Evolutionary conservation across 2,888 invertebrate species (phyloP), one percentile per base, ranked within the genome.

Genomic region (Alloscopus bannaensis): DNA sequence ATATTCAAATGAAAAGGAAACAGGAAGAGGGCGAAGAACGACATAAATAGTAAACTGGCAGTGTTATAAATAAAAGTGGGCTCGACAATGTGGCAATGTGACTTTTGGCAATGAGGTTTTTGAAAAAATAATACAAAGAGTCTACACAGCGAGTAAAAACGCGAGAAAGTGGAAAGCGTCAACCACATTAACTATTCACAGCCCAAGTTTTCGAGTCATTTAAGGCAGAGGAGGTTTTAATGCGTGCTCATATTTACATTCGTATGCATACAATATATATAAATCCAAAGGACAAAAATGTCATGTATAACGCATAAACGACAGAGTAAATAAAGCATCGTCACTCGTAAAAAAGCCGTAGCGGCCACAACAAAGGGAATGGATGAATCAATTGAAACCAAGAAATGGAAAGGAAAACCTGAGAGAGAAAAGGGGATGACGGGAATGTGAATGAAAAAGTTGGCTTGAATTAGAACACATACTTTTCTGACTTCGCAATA

Each of bases 141-240:
- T n/a, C n/a, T n/a, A n/a, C n/a, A n/a, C n/a, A n/a, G n/a, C n/a
- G n/a, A n/a, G n/a, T n/a, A n/a, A n/a, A n/a, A n/a, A n/a, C n/a
- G n/a, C n/a, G n/a, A 29, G 13, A 29, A 6, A 6, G 36, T 22
- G 55, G 13, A 65, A 55, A 50, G 31, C 31, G 52, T 47, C 18
- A 29, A 66, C 29, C 13, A 20, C 57, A 69, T 69, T 69, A 69
- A 69, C 69, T 40, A 69, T 69, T 69, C 69, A 57, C 11, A 22
- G 45, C 26, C n/a, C 20, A 68, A 68, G 68, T 68, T 68, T 68
- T 68, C 68, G 24, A 69, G 57, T 42, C 69, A 69, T 69, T 69
- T 69, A 69, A 26, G 24, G 24, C 57, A 40, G 26, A 26, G 26
- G 20, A 18, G n/a, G 28, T 45, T 4, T 36, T 55, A 69, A 57